These are phyloP conservation scores for Lasioglossum baleicum DNA, from an alignment of 1,140 invertebrate species.

Conservation along the genomic window DNA sequence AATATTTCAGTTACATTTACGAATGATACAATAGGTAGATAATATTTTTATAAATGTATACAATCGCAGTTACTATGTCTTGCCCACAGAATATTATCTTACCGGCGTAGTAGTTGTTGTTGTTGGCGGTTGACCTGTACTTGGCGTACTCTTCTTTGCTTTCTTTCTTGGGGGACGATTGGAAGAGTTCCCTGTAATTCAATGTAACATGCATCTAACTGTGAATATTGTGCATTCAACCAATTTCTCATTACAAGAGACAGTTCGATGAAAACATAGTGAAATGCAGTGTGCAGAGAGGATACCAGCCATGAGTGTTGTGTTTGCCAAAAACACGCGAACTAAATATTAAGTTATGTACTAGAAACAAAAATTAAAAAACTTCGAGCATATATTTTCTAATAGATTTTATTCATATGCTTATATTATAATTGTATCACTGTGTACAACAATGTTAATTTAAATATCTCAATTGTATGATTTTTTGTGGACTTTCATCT, in stretches of 20 bases:
- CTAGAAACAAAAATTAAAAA: conserved; percentile 68
- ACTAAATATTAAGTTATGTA: conserved; percentile 40
- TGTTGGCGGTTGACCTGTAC: conserved; percentile 58
- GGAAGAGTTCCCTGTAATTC: conserved; percentile 75
- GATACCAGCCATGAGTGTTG: conserved; percentile 68
- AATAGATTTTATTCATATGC: conserved; percentile 82
- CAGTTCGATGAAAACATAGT: conserved; percentile 60
- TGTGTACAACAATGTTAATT: conserved; percentile 81
- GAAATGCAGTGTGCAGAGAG: conserved; percentile 70
- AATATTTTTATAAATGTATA: neutral
- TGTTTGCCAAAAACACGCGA: conserved; percentile 26
- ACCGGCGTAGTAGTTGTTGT: conserved; percentile 72
- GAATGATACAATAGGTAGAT: neutral
- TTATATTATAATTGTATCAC: conserved; percentile 82
- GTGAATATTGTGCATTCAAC: conserved; percentile 60
- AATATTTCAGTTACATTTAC: neutral
- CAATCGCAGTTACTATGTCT: neutral
- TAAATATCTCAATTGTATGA: conserved; percentile 79
- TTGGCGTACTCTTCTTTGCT: conserved; percentile 71
- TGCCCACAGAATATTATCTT: conserved; percentile 55
- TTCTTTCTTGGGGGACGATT: conserved; percentile 77
- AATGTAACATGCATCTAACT: conserved; percentile 71
- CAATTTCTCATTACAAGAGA: conserved; percentile 47
- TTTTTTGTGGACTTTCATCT: conserved; percentile 74
- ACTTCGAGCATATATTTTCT: conserved; percentile 75